Base-by-base conservation (phyloP, 2,113 vertebrate species). In the Sinocyclocheilus rhinocerous region DNA sequence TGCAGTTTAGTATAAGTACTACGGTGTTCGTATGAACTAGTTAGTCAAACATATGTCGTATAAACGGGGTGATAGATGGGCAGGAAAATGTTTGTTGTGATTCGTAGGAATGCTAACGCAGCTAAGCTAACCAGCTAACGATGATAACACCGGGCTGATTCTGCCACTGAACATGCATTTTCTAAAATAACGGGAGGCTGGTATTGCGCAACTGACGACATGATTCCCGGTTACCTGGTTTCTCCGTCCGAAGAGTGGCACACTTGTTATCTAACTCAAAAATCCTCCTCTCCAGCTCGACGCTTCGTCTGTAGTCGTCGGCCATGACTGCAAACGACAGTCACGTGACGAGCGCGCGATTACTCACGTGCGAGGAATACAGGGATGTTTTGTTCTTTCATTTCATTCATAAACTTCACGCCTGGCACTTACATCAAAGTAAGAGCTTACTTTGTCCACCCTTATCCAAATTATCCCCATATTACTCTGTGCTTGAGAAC, bases 241-340 rank as follows among this genome's bases (percentile, higher is more conserved):
- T 95, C 84, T 96, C 94, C 33, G 93, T 88, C 90, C 92, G 92
- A 70, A 95, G 93, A 85, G 92, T 91, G 39, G 94, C 93, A 89
- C 95, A 96, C 89, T 95, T 95, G 84, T 92, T 93, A 86, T 96
- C 95, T 87, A 95, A 90, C 93, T 96, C 94, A 84, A 95, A 94
- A 90, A 96, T 94, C 91, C 95, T 92, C 92, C 94, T 94, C 92
- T 96, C 95, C 91, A 95, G 94, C 94, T 95, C 95, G 81, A 95
- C 91, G 20, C 93, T 93, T 88, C 94, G 92, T 90, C 94, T 95
- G 92, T 93, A 94, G 87, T 95, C 94, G 95, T 95, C 95, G 87
- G 94, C 95, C 95, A 96, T 96, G 93, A 95, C 94, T 94, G 84
- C 90, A 92, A 92, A 89, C 87, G 83, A 69, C 69, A 29, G 92